Conservation (phyloP, 2,888 invertebrate genomes). For the Metallyticus violacea region DNA sequence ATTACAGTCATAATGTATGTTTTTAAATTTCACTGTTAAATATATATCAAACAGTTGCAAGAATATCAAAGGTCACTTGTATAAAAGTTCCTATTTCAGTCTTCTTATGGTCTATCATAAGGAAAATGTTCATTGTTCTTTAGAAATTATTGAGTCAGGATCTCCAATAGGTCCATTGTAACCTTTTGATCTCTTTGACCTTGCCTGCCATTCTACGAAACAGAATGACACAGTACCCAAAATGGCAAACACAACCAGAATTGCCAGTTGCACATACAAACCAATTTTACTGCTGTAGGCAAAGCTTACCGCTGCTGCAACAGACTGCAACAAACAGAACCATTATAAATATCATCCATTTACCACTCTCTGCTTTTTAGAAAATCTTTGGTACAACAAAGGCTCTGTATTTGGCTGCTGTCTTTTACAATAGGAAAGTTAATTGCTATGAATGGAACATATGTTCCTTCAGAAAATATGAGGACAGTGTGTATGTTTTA, state of each 20-base stretch:
- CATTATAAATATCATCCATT: too few species aligned
- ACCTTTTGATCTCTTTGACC: conserved; percentile 7
- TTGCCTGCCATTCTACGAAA: conserved; percentile 60
- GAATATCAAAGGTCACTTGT: too few species aligned
- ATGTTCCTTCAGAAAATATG: too few species aligned
- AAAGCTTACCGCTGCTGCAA: conserved; percentile 82
- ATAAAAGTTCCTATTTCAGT: neutral
- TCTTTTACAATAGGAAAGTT: too few species aligned
- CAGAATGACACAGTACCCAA: conserved; percentile 76
- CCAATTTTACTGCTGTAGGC: conserved; percentile 73
- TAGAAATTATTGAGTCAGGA: neutral
- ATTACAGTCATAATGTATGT: too few species aligned
- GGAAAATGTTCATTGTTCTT: neutral
- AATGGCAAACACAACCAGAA: conserved; percentile 67
- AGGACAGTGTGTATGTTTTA: too few species aligned
- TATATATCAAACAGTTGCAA: too few species aligned
- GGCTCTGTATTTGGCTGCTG: too few species aligned
- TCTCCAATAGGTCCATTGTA: conserved; percentile 15
- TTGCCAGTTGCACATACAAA: conserved; percentile 68
- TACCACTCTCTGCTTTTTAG: too few species aligned
- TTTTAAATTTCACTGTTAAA: too few species aligned
- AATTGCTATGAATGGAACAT: too few species aligned
- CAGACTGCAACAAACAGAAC: conserved; percentile 58
- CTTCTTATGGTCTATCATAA: neutral
- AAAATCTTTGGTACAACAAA: too few species aligned